Percentiles rank a stretch among this genome's conserved stretches.
phyloP scores from a whole-genome alignment of 2,888 invertebrate species.

The Ophonus ardosiacus region DNA sequence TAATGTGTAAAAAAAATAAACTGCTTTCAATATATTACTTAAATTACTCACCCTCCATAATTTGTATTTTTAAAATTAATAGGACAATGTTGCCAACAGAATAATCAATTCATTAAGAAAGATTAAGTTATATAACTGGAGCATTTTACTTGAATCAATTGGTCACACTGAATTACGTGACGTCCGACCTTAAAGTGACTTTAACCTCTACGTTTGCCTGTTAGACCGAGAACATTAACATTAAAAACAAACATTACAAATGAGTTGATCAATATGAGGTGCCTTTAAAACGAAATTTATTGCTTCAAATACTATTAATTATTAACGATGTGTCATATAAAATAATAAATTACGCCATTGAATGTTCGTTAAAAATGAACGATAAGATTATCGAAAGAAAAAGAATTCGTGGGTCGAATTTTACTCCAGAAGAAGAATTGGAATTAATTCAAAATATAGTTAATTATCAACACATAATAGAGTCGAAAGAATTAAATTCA shows the following conservation, averaged over 20 bases:
- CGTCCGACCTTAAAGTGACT: slow-evolving; percentile 49
- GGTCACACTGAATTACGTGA: slow-evolving; percentile 19
- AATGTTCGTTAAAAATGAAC: slow-evolving; percentile 27
- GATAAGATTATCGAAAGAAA: slow-evolving; percentile 10
- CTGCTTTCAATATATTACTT: slow-evolving; percentile 20
- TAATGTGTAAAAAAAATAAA: slow-evolving; percentile 45
- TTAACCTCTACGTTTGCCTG: slow-evolving; percentile 32
- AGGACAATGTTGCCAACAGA: slow-evolving; percentile 19
- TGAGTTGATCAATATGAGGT: neutral
- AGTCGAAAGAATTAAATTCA: slow-evolving; percentile 35
- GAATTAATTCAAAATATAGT: slow-evolving; percentile 38
- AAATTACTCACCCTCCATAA: neutral
- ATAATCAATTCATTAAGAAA: neutral
- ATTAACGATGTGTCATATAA: neutral
- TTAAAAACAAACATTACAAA: slow-evolving; percentile 28
- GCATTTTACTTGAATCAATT: neutral
- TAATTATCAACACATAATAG: slow-evolving; percentile 12
- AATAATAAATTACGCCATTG: neutral
- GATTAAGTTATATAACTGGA: neutral
- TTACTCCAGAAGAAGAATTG: slow-evolving; percentile 34
- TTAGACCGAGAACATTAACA: slow-evolving; percentile 2
- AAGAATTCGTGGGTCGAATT: slow-evolving; percentile 40
- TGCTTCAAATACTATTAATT: neutral
- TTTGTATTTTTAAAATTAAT: slow-evolving; percentile 3
- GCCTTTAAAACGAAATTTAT: neutral